Evolutionary conservation across 2,113 vertebrate genomes (phyloP), one percentile per base, ranked within the genome.

Genomic region (Hiodon alosoides): DNA sequence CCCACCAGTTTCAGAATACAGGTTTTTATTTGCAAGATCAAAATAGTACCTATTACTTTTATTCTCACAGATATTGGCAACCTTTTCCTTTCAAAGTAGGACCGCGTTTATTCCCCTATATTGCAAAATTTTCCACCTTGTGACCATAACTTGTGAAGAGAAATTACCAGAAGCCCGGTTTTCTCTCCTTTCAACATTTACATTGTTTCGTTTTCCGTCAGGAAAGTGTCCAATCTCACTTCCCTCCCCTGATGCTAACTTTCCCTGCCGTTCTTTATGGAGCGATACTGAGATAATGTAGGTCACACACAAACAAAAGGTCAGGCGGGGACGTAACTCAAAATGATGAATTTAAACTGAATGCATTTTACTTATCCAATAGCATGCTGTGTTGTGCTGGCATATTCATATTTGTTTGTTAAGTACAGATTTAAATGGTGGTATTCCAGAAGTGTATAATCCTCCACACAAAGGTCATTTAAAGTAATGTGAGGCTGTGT

Each of bases 101-200:
- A 31, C 1, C 31, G 31, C 31, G 31, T 31, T 31, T 31, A 31
- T 31, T 31, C 31, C 31, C 31, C 31, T 61, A 4, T n/a, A n/a
- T n/a, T 61, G 58, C 4, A 59, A 4, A 61, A 50, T 14, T 61
- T 17, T 52, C 47, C 62, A 64, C 14, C 69, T 55, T 58, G 69
- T 13, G 59, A 73, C 71, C 47, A 0, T 11, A 67, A 50, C 7
- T 61, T 13, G 6, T 61, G 2, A 61, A 61, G 59, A 61, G 59
- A 67, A 47, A 10, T 2, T 52, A 64, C 48, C 2, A 1, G 48
- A 62, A 4, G 50, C 13, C 52, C 17, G 51, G 53, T 51, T 50
- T 67, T 66, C n/a, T 53, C 14, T 69, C 31, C 55, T 64, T 74
- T 67, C 52, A 9, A 52, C 62, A 67, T 74, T 74, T 67, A 46